Base-by-base conservation (phyloP, 2,113 vertebrate genomes). In the Anser brachyrhynchus region DNA sequence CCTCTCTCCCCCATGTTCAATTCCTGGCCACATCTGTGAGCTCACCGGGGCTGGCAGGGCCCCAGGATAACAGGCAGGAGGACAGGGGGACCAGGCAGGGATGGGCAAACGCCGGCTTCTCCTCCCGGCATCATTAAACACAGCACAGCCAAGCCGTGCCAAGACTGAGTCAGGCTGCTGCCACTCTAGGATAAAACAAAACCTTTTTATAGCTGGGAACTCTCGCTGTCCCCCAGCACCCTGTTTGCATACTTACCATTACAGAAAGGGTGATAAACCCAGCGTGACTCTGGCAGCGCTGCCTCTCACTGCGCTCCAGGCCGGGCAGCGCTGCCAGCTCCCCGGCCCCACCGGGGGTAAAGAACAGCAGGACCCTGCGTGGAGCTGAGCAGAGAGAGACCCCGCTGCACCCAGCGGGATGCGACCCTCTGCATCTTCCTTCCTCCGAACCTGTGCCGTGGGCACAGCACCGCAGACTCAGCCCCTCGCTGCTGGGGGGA, bases 191-290 rank as follows among this genome's bases (percentile, higher is more conserved):
- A 82, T 95, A 72, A 96, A 93, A 67, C 20, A 55, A 55, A 78
- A 62, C 88, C 85, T 96, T 91, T 96, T 96, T 93, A 92, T 90
- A 95, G 86, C 89, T 76, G 89, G 73, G 91, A 87, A 19, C 52
- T 46, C 82, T 78, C 29, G 2, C 75, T 78, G 66, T 19, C 33
- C 55, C 57, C 92, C 44, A 71, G 87, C 76, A 80, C 0, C 1
- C 39, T 31, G 84, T n/a, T 58, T 6, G 11, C 77, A 13, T 35
- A 1, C 37, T n/a, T 21, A 0, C 35, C 0, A 0, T 35, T 28
- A 41, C 71, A 64, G 90, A 66, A 6, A 57, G 17, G 12, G 66
- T 22, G 79, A 79, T 55, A 85, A 82, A 73, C 1, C 6, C 76
- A 37, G 44, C 64, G 11, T 41, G 29, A 66, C 35, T 8, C 54